Percentiles rank a stretch among this genome's conserved stretches.
Evolutionary conservation across 2,888 invertebrate genomes (phyloP).

Genomic region (Thymelicus lineola): DNA sequence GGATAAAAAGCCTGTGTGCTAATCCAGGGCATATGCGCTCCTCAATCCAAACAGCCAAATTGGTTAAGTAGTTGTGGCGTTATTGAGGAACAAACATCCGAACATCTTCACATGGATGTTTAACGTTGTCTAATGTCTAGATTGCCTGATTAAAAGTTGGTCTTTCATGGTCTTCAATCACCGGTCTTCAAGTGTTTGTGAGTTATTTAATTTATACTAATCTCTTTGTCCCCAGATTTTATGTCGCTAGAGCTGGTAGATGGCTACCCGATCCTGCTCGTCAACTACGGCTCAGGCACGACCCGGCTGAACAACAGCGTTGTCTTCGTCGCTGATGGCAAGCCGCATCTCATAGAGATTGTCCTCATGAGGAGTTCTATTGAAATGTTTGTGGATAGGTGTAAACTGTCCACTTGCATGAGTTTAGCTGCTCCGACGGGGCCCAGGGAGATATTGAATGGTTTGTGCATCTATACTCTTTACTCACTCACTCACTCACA

Average conservation of each 20-base stretch:
- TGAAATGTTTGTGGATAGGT: constrained; percentile 92
- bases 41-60: too few species aligned
- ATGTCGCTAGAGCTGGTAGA: constrained; percentile 94
- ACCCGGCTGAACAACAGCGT: constrained; percentile 88
- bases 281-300: constrained; percentile 95
- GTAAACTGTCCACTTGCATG: constrained; percentile 89
- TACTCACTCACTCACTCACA: too few species aligned
- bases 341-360: constrained; percentile 94
- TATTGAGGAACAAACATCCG: too few species aligned
- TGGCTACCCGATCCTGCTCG: constrained; percentile 92
- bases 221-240: constrained; percentile 87
- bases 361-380: constrained; percentile 87
- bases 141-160: too few species aligned
- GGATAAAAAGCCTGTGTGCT: too few species aligned
- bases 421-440: constrained; percentile 89
- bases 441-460: constrained; percentile 89
- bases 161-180: too few species aligned
- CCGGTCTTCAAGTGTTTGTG: too few species aligned
- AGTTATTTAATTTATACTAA: too few species aligned
- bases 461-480: constrained; percentile 55
- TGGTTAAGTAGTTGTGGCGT: too few species aligned
- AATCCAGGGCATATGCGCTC: too few species aligned
- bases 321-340: constrained; percentile 92
- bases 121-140: too few species aligned
- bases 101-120: too few species aligned